These are phyloP conservation scores for Glareola pratincola DNA, from an alignment of 2,113 vertebrate species.

Conservation along the genomic window DNA sequence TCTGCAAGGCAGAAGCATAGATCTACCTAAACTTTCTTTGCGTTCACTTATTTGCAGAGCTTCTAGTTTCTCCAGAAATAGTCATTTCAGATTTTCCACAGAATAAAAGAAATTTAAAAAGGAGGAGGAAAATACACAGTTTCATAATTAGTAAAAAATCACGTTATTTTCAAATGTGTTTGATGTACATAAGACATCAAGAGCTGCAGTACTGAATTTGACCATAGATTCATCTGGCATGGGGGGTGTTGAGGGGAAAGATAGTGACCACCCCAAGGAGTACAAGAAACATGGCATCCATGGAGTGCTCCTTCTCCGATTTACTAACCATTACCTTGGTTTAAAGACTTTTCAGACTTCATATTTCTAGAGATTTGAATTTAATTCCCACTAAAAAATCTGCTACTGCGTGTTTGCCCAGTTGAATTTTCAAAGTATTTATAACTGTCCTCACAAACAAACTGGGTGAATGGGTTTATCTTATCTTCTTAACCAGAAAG, in stretches of 20 bases:
- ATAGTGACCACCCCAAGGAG: neutral
- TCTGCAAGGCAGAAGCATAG: neutral
- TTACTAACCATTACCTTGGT: neutral
- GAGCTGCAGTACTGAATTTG: neutral
- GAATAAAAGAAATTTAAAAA: neutral
- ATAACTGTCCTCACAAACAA: neutral
- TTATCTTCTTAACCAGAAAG: neutral
- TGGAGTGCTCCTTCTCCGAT: neutral
- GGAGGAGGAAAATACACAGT: neutral
- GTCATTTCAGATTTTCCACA: neutral
- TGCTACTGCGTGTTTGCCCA: neutral
- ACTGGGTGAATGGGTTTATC: neutral
- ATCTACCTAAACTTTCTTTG: neutral
- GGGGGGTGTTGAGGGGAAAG: fast-evolving
- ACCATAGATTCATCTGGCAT: neutral
- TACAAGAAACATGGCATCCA: neutral
- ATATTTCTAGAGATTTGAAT: neutral
- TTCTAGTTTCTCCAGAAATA: neutral
- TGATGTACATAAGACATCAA: neutral
- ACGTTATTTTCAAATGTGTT: neutral
- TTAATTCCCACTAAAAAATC: neutral
- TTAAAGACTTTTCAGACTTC: neutral
- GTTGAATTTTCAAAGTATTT: neutral
- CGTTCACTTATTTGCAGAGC: neutral
- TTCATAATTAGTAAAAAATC: neutral